These are phyloP conservation scores for Ennomos quercinarius DNA, from an alignment of 2,888 invertebrate genomes.

Conservation along the genomic window DNA sequence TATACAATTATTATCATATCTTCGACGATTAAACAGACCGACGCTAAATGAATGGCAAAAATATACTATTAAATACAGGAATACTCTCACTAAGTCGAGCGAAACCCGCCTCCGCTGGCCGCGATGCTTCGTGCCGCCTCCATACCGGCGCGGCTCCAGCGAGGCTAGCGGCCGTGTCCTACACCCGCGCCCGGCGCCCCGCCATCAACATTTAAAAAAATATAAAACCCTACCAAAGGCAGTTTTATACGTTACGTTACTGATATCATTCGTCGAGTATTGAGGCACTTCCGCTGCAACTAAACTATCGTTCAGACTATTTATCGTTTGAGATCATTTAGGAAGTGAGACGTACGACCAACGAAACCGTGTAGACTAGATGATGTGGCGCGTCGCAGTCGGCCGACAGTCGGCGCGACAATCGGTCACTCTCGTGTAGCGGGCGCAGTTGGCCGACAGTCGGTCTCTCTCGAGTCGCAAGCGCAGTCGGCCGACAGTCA, in stretches of 20 bases:
- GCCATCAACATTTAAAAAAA: constrained; percentile 72
- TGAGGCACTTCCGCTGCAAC: constrained; percentile 75
- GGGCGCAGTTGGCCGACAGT: not conserved
- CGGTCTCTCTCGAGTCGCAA: constrained; percentile 37
- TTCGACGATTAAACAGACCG: constrained; percentile 64
- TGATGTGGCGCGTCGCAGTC: constrained; percentile 39
- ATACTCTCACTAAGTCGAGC: constrained; percentile 54
- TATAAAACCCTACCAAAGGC: constrained; percentile 80
- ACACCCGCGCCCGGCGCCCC: constrained; percentile 62
- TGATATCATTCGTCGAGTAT: constrained; percentile 63
- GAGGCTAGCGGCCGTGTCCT: constrained; percentile 77
- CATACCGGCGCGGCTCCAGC: constrained; percentile 57
- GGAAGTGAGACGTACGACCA: constrained; percentile 49
- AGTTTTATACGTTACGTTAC: constrained; percentile 68
- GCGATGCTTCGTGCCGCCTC: constrained; percentile 44
- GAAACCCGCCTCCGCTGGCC: constrained; percentile 46
- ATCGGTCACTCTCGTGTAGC: too few species aligned
- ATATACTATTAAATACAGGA: constrained; percentile 72
- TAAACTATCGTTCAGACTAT: constrained; percentile 50
- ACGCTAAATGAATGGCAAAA: constrained; percentile 72
- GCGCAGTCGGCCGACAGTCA: constrained; percentile 5
- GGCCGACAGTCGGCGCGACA: constrained; percentile 6
- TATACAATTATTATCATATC: constrained; percentile 77
- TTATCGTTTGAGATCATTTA: constrained; percentile 64
- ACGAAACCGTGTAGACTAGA: constrained; percentile 57